phyloP scores from a whole-genome alignment of 1,140 invertebrate genomes.

The Penaeus indicus region DNA sequence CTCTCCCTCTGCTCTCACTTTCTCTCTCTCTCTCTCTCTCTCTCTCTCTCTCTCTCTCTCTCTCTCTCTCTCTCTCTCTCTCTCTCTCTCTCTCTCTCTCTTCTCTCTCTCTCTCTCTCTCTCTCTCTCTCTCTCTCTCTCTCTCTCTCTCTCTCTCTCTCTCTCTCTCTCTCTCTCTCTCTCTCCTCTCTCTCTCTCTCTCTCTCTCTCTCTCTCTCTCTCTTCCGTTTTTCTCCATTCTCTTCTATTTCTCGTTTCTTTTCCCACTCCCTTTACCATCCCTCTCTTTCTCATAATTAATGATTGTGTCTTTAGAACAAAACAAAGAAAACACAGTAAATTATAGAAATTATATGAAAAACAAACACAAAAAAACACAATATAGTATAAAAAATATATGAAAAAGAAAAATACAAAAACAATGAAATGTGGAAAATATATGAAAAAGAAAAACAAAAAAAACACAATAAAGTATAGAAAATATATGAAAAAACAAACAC shows the following conservation, averaged over 20 bases:
- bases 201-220: conserved; percentile 11
- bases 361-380: no score
- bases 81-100: background rate
- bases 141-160: background rate
- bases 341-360: no score
- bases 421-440: no score
- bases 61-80: background rate
- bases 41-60: background rate
- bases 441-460: no score
- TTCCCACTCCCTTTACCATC: conserved; percentile 5
- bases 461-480: no score
- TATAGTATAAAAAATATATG: no score
- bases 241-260: background rate
- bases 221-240: background rate
- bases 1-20: conserved; percentile 21
- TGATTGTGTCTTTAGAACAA: no score
- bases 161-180: conserved; percentile 2
- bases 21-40: conserved; percentile 4
- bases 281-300: background rate
- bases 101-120: background rate
- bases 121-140: background rate
- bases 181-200: background rate
- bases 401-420: no score
- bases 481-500: no score
- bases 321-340: no score